A percentile compares a stretch with the other conserved stretches of the same genome.
phyloP scores from a whole-genome alignment of 2,888 invertebrate genomes.

The Blastobasis adustella region DNA sequence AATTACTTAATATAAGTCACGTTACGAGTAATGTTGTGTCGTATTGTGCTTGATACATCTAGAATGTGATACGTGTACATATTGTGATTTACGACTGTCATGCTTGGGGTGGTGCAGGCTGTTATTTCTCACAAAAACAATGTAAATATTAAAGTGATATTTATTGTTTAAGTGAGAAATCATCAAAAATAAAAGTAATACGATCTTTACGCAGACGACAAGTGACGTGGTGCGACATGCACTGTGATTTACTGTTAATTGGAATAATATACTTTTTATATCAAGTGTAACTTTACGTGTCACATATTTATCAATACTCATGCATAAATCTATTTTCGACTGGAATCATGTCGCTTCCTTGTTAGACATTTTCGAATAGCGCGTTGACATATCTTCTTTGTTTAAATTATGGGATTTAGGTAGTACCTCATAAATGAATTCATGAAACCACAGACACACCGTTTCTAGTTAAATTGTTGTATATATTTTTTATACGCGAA shows the following conservation, averaged over 20 bases:
- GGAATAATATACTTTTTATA: too few relatives aligned
- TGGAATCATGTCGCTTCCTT: slow-evolving; percentile 20
- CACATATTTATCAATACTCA: slow-evolving; percentile 22
- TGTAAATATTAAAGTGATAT: slow-evolving; percentile 2
- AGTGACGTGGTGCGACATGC: slow-evolving; percentile 68
- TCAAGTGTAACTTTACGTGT: too few relatives aligned
- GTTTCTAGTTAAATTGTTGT: too few relatives aligned
- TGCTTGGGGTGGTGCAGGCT: slow-evolving; percentile 69
- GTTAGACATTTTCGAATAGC: too few relatives aligned
- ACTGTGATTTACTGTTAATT: slow-evolving; percentile 35
- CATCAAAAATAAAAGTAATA: slow-evolving; percentile 44
- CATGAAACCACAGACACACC: too few relatives aligned
- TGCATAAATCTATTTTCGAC: slow-evolving; percentile 41
- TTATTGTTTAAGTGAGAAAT: slow-evolving; percentile 44
- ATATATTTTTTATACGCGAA: too few relatives aligned
- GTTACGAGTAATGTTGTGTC: slow-evolving; percentile 7
- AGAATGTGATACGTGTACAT: slow-evolving; percentile 36
- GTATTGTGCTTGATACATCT: slow-evolving; percentile 26
- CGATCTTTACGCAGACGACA: slow-evolving; percentile 46
- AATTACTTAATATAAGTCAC: background rate
- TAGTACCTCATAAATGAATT: too few relatives aligned
- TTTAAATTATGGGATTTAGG: too few relatives aligned
- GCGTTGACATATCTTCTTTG: too few relatives aligned
- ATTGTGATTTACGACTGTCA: slow-evolving; percentile 43
- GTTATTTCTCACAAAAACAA: slow-evolving; percentile 48